A percentile compares a stretch with the other conserved stretches of the same genome.
These are phyloP conservation scores for Athalia cordata DNA, from an alignment of 2,888 invertebrate species.

Conservation along the genomic window DNA sequence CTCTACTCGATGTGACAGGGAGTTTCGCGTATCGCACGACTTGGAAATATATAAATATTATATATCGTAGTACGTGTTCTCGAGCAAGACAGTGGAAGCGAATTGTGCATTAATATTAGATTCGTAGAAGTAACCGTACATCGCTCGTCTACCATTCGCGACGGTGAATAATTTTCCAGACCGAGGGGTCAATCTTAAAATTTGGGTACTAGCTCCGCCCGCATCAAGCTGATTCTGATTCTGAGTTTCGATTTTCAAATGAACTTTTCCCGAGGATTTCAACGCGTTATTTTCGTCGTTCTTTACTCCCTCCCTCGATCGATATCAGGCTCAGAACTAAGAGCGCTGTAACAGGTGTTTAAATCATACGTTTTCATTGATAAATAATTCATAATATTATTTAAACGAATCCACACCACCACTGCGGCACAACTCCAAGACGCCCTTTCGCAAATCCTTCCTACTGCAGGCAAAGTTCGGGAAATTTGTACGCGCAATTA, in stretches of 20 bases:
- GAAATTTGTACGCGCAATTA: slow-evolving; percentile 66
- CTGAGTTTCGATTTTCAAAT: not conserved
- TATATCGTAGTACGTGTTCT: slow-evolving; percentile 54
- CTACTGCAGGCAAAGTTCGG: slow-evolving; percentile 54
- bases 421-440: slow-evolving; percentile 22
- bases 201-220: not conserved
- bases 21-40: slow-evolving; percentile 52
- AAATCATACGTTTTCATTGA: slow-evolving; percentile 59
- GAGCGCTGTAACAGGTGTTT: slow-evolving; percentile 46
- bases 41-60: slow-evolving; percentile 61
- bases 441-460: slow-evolving; percentile 57
- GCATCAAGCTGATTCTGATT: not conserved
- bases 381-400: slow-evolving; percentile 65
- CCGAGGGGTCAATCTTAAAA: slow-evolving; percentile 29
- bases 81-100: slow-evolving; percentile 57
- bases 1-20: slow-evolving; percentile 55
- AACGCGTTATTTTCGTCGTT: too few species aligned
- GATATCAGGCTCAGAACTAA: too few species aligned
- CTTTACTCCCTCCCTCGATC: too few species aligned
- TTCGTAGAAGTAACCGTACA: slow-evolving; percentile 45
- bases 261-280: too few species aligned
- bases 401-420: slow-evolving; percentile 47
- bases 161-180: slow-evolving; percentile 25
- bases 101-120: slow-evolving; percentile 68
- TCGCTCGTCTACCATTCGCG: slow-evolving; percentile 27